phyloP scores from a whole-genome alignment of 2,888 invertebrate genomes.

The Crematogaster levior region DNA sequence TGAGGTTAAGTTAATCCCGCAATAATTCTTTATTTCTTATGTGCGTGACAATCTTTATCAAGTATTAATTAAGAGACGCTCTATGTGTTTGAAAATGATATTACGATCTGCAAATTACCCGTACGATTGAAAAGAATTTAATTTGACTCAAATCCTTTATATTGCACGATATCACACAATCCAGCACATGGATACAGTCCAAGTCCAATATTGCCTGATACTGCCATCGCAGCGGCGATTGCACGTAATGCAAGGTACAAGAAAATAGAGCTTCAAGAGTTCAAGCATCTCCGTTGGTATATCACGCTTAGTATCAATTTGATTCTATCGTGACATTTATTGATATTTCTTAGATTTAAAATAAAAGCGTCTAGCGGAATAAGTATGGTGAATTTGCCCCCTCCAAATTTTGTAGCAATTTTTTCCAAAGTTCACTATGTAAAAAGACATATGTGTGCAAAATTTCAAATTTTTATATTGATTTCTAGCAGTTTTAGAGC shows the following conservation, averaged over 20 bases:
- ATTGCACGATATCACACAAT: neutral
- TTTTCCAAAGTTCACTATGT: too few species aligned
- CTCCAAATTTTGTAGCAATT: too few species aligned
- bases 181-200: neutral
- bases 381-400: too few species aligned
- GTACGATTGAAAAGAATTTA: slow-evolving; percentile 2
- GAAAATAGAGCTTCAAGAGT: neutral
- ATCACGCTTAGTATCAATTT: neutral
- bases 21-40: neutral
- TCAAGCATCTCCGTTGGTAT: neutral
- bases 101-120: neutral
- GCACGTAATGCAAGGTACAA: neutral
- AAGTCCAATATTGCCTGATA: too few species aligned
- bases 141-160: neutral
- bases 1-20: slow-evolving; percentile 26
- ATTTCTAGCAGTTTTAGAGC: too few species aligned
- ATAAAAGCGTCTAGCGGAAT: too few species aligned
- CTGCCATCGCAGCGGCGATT: slow-evolving; percentile 7
- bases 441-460: too few species aligned
- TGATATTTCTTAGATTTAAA: neutral
- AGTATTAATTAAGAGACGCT: neutral
- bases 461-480: too few species aligned
- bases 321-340: neutral
- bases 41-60: neutral
- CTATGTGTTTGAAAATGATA: neutral